phyloP scores from a whole-genome alignment of 2,113 vertebrate genomes.

The Charadrius vociferus region DNA sequence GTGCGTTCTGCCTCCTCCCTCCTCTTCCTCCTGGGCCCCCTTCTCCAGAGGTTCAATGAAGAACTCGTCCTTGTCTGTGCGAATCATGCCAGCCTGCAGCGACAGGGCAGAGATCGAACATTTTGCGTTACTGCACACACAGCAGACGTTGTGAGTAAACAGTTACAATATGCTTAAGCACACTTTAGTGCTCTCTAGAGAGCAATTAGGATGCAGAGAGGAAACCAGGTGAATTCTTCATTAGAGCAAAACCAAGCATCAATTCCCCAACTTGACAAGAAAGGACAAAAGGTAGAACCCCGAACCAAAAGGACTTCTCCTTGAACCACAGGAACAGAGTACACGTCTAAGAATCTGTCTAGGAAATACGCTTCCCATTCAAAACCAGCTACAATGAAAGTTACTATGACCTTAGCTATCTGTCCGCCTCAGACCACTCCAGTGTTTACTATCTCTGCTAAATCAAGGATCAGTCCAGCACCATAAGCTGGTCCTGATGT shows the following conservation, averaged over 20 bases:
- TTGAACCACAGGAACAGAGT: neutral
- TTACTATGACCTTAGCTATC: neutral
- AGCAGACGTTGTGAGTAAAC: slow-evolving; percentile 41
- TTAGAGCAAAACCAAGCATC: slow-evolving; percentile 23
- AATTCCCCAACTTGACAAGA: slow-evolving; percentile 43
- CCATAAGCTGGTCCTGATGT: neutral
- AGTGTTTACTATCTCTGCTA: neutral
- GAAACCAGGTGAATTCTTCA: slow-evolving; percentile 67
- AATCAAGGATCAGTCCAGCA: neutral
- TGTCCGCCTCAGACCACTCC: neutral
- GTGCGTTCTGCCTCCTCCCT: slow-evolving; percentile 82
- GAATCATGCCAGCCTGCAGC: slow-evolving; percentile 94
- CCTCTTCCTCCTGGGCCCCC: slow-evolving; percentile 78
- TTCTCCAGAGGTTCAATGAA: slow-evolving; percentile 94
- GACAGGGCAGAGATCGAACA: slow-evolving; percentile 54
- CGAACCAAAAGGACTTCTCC: slow-evolving; percentile 20
- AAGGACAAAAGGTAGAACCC: slow-evolving; percentile 49
- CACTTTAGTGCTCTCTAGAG: slow-evolving; percentile 60
- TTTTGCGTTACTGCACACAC: slow-evolving; percentile 25
- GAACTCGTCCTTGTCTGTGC: slow-evolving; percentile 93
- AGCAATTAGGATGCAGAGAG: slow-evolving; percentile 63
- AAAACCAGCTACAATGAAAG: neutral
- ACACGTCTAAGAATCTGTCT: neutral
- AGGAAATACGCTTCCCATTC: neutral
- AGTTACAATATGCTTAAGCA: slow-evolving; percentile 70